phyloP scores from a whole-genome alignment of 1,140 invertebrate species.

The Homalodisca vitripennis region DNA sequence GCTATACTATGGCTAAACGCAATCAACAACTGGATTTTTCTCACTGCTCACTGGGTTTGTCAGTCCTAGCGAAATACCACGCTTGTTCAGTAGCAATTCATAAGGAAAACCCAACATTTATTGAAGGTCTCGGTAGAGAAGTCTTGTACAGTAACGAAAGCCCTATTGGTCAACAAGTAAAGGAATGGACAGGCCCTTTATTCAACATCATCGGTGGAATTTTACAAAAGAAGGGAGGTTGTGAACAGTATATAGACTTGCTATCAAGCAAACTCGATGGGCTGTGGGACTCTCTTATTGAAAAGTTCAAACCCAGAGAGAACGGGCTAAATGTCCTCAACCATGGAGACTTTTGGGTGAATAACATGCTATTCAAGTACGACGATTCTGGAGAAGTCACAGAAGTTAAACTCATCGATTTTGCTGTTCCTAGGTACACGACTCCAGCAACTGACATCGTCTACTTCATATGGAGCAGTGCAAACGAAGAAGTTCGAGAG shows the following conservation, averaged over 20 bases:
- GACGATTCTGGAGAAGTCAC: background rate
- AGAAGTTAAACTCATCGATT: conserved; percentile 27
- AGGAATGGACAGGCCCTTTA: no score
- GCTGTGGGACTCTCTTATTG: background rate
- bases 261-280: background rate
- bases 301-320: background rate
- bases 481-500: conserved; percentile 9
- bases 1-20: conserved; percentile 26
- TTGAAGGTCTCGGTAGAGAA: background rate
- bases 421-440: conserved; percentile 13
- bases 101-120: conserved; percentile 49
- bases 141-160: no score
- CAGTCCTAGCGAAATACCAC: conserved; percentile 56
- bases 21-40: conserved; percentile 15
- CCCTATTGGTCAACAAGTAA: no score
- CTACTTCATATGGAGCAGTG: conserved; percentile 34
- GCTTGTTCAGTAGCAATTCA: conserved; percentile 57
- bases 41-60: conserved; percentile 49
- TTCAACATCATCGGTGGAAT: no score
- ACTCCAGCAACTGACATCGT: conserved; percentile 33
- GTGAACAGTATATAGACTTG: no score
- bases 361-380: conserved; percentile 37
- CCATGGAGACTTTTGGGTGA: conserved; percentile 40
- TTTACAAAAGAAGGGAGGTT: no score
- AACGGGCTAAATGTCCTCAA: conserved; percentile 6